Conservation (phyloP, 2,888 invertebrate genomes). For the Zaprionus lineosus region DNA sequence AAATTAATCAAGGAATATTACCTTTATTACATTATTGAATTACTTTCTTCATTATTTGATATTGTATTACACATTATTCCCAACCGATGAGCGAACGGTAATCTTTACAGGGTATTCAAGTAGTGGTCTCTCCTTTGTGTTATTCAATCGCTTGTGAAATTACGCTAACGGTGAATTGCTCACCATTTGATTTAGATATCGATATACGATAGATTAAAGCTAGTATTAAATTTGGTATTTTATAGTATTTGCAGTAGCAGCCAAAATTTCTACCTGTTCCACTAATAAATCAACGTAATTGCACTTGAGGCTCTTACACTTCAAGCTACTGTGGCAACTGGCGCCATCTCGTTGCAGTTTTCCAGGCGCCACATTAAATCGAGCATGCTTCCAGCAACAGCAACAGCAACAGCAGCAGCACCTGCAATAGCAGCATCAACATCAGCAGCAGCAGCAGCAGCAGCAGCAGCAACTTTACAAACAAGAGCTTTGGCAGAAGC, state of each 20-base stretch:
- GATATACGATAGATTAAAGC: slow-evolving; percentile 14
- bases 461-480: slow-evolving; percentile 3
- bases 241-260: slow-evolving; percentile 12
- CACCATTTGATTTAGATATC: slow-evolving; percentile 13
- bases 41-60: no score
- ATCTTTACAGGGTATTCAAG: slow-evolving; percentile 10
- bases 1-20: no score
- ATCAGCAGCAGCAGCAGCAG: background rate
- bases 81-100: no score
- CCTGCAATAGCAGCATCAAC: no score
- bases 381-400: background rate
- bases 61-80: no score
- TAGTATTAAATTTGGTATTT: slow-evolving; percentile 28
- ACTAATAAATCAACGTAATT: slow-evolving; percentile 51
- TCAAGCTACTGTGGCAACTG: slow-evolving; percentile 35
- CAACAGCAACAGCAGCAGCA: background rate
- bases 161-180: slow-evolving; percentile 29
- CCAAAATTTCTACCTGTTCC: slow-evolving; percentile 20
- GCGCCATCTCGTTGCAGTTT: slow-evolving; percentile 44
- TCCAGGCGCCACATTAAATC: slow-evolving; percentile 45
- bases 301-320: slow-evolving; percentile 17
- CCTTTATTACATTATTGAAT: no score
- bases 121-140: accelerated
- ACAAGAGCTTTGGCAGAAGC: no score
- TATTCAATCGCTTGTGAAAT: background rate